These are phyloP conservation scores for Thunnus thynnus DNA, from an alignment of 2,113 vertebrate species.

Conservation along the genomic window DNA sequence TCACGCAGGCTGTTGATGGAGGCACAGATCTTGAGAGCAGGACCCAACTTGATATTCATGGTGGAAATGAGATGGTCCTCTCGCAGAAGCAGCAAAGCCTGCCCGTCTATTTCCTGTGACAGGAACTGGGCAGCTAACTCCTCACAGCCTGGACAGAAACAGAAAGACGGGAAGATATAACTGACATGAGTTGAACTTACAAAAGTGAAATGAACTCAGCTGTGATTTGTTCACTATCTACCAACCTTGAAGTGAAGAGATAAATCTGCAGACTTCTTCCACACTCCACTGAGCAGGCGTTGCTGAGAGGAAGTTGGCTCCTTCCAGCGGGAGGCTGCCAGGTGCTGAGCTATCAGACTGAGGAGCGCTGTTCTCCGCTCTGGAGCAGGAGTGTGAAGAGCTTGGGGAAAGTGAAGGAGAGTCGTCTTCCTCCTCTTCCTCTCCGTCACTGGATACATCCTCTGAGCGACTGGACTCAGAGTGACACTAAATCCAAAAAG, in stretches of 20 bases:
- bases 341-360: conserved; percentile 85
- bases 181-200: background rate
- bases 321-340: conserved; percentile 88
- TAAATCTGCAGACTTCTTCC: conserved; percentile 96
- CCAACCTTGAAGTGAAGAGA: conserved; percentile 95
- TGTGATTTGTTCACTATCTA: background rate
- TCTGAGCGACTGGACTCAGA: conserved; percentile 97
- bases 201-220: background rate
- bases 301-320: conserved; percentile 90
- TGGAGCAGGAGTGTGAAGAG: conserved; percentile 89
- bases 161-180: background rate
- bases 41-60: conserved; percentile 99
- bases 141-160: conserved; percentile 89
- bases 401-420: conserved; percentile 92
- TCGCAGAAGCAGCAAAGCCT: conserved; percentile 94
- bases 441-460: conserved; percentile 94
- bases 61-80: conserved; percentile 99
- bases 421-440: conserved; percentile 88
- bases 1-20: conserved; percentile 97
- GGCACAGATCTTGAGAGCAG: conserved; percentile 98
- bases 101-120: conserved; percentile 98
- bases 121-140: conserved; percentile 96
- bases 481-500: conserved; percentile 84
- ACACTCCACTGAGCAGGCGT: conserved; percentile 95
- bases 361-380: conserved; percentile 87